Base-by-base conservation (phyloP, 1,140 invertebrate genomes). In the Drosophila sucinea region DNA sequence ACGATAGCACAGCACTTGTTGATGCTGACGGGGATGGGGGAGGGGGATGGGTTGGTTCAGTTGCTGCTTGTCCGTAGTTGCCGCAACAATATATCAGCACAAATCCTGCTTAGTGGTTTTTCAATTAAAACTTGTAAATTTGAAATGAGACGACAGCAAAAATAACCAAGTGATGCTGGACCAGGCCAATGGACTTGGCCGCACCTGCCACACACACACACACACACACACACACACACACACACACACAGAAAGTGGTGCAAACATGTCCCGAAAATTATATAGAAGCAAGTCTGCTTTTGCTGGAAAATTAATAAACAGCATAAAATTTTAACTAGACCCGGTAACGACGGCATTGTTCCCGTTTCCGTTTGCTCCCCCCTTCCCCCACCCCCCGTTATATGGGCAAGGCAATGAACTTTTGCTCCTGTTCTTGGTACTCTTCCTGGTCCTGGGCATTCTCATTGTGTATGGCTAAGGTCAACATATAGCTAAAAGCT, bases 81-180 rank as follows among this genome's bases (percentile, higher is more conserved):
- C 73, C 67, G 73, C 73, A 75, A 73, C 67, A 74, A 75, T 75
- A 75, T 75, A 77, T 77, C 73, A 77, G 76, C 73, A 64, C 66
- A 38, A 60, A 77, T 77, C 66, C 73, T 77, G 73, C 73, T 77
- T 77, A 77, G 73, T 77, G 44, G 73, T 64, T 77, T 76, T 76
- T 77, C 73, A 77, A 77, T 77, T 77, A 77, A 77, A 77, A 77
- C 73, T 77, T 77, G 73, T 76, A 77, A 77, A 77, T 77, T 77
- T 77, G 8, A 77, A 77, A 77, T 77, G 71, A 57, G 44, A 58
- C 64, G 72, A 55, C 57, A 62, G 64, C 44, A 51, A 27, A 3
- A 51, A 27, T 25, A 27, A 51, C 23, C 23, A 51, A 51, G 23
- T 51, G 44, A 6, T 51, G 44, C 10, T 51, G 8, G 17, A 23